Evolutionary conservation across 2,797 vertebrate genomes (phyloP), one percentile per base, ranked within the genome.

Genomic region (Chrosomus eos): DNA sequence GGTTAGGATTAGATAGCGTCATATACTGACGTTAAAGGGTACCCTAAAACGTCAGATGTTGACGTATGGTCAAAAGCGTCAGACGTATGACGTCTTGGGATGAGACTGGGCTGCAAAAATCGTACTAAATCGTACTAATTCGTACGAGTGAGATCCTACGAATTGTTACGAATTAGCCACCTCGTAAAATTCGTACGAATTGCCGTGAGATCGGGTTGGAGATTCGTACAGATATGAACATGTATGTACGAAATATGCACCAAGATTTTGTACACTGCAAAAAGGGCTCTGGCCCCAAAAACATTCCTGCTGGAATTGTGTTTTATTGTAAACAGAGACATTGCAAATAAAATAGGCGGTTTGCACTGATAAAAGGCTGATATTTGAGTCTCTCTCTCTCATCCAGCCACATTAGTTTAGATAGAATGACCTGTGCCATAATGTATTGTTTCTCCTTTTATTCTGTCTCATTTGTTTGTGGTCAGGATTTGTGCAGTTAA

Each of bases 401-500:
- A 1, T 83, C 83, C 89, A 85, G 86, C 83, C 73, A 78, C 77
- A 87, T 86, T 84, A 60, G 10, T 60, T 11, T 31, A 58, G 48
- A 10, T n/a, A 9, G 11, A 48, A 45, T 60, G 68, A 13, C 19
- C 67, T 87, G 82, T 89, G 89, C 86, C 89, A 90, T 92, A 89
- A 93, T 85, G 73, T 87, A 68, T 64, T 87, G 88, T 90, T 91
- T 88, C 86, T 89, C 90, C 83, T 89, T 91, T 89, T 91, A 88
- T 90, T 89, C 90, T 86, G 89, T 90, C 90, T 91, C 85, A 92
- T 94, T 93, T 94, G 92, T 93, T 93, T 86, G 87, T 81, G 88
- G 88, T 90, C 91, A 92, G 91, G 91, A 91, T 92, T 92, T 87
- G 85, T 88, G 91, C 92, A 91, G 91, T 95, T 95, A 93, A 94